These are phyloP conservation scores for Kuschelorhynchus macadamiae DNA, from an alignment of 2,888 invertebrate genomes.

Conservation along the genomic window DNA sequence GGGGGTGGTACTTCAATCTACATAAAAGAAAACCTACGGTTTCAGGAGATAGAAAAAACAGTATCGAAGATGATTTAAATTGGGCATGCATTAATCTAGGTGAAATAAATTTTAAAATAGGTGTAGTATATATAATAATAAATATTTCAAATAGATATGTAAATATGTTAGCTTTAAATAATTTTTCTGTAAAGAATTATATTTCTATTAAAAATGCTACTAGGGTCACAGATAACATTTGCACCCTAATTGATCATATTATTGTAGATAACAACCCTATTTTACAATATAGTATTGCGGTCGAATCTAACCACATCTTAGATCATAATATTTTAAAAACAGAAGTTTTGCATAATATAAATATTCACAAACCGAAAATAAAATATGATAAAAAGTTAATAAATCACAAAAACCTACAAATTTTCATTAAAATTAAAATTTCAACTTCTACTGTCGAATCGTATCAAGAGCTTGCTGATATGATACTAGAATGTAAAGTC, in stretches of 20 bases:
- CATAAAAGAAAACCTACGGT: constrained; percentile 16
- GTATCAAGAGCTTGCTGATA: constrained; percentile 3
- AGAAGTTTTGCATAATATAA: neutral
- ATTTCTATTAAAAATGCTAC: neutral
- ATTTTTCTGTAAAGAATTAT: neutral
- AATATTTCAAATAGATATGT: neutral
- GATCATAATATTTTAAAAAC: constrained; percentile 10
- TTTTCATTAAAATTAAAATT: constrained; percentile 1
- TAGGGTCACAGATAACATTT: neutral
- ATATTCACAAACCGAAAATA: neutral
- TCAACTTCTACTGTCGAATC: neutral
- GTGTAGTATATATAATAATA: constrained; percentile 11
- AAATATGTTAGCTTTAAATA: neutral
- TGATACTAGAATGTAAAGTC: neutral
- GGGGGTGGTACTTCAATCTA: constrained; percentile 25
- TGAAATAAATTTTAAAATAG: constrained; percentile 9
- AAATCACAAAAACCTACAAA: constrained; percentile 1
- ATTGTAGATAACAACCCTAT: too few relatives aligned
- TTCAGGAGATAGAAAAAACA: constrained; percentile 17
- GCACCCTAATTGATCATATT: constrained; percentile 3
- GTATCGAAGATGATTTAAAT: neutral
- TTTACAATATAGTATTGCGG: neutral
- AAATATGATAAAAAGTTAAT: neutral
- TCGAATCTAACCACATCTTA: neutral
- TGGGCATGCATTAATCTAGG: constrained; percentile 18